phyloP scores from a whole-genome alignment of 2,888 invertebrate genomes.

The Dusona sp. region DNA sequence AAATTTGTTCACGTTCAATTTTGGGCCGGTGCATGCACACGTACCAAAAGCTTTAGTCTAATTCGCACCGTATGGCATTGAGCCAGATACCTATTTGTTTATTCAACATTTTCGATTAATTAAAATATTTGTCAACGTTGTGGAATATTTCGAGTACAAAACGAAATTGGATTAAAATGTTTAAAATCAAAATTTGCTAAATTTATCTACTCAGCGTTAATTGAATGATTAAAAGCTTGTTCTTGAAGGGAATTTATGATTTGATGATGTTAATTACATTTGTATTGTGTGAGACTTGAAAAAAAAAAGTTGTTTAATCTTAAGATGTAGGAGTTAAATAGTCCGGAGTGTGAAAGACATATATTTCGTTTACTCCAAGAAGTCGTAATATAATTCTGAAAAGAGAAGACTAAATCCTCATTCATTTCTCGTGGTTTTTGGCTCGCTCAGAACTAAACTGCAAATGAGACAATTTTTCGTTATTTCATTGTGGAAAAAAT shows the following conservation, averaged over 20 bases:
- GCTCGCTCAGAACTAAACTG: neutral
- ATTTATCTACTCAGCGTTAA: neutral
- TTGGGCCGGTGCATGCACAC: neutral
- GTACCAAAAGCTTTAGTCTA: neutral
- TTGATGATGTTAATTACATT: neutral
- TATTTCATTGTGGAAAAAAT: neutral
- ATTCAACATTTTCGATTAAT: neutral
- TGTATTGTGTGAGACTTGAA: neutral
- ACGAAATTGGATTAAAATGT: neutral
- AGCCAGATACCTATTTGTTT: neutral
- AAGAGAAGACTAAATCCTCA: neutral
- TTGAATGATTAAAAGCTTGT: neutral
- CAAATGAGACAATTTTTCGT: conserved; percentile 1
- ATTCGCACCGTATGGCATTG: neutral
- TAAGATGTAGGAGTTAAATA: neutral
- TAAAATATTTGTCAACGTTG: neutral
- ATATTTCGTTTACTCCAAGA: neutral
- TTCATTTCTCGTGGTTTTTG: neutral
- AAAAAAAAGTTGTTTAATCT: neutral
- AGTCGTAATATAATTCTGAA: neutral
- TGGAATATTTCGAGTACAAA: neutral
- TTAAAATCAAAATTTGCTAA: neutral
- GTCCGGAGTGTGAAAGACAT: neutral
- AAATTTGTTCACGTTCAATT: conserved; percentile 2
- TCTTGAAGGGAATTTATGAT: neutral